phyloP scores from a whole-genome alignment of 1,140 invertebrate species.

The Drosophila serrata region DNA sequence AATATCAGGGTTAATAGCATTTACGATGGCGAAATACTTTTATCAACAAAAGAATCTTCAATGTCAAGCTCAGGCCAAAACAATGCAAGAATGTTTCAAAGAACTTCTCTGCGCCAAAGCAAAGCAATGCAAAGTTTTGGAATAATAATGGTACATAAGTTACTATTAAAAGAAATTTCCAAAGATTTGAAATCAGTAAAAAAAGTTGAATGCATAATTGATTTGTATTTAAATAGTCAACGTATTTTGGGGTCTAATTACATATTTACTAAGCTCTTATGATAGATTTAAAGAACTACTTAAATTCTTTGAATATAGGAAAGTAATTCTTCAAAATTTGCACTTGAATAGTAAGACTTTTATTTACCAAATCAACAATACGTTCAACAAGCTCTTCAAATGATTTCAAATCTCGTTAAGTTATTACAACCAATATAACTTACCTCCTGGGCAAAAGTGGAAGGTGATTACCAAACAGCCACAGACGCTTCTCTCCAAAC shows the following conservation, averaged over 20 bases:
- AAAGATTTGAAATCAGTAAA: not conserved
- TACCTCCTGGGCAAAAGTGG: constrained; percentile 92
- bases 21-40: constrained; percentile 14
- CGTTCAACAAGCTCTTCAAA: no score
- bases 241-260: not conserved
- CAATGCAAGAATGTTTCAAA: constrained; percentile 16
- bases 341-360: not conserved
- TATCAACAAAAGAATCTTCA: constrained; percentile 60
- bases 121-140: constrained; percentile 43
- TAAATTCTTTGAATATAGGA: not conserved
- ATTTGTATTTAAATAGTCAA: not conserved
- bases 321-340: not conserved
- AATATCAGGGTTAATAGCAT: constrained; percentile 50
- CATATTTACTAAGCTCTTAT: not conserved
- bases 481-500: constrained; percentile 94
- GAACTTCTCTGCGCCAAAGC: not conserved
- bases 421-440: constrained; percentile 29
- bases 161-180: not conserved
- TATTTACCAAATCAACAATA: not conserved
- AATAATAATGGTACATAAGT: not conserved
- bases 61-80: constrained; percentile 50
- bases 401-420: not conserved
- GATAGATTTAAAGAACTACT: not conserved
- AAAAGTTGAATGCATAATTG: not conserved
- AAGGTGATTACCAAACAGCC: constrained; percentile 94